Evolutionary conservation across 2,888 invertebrate genomes (phyloP).

Genomic region (Empis stercorea): DNA sequence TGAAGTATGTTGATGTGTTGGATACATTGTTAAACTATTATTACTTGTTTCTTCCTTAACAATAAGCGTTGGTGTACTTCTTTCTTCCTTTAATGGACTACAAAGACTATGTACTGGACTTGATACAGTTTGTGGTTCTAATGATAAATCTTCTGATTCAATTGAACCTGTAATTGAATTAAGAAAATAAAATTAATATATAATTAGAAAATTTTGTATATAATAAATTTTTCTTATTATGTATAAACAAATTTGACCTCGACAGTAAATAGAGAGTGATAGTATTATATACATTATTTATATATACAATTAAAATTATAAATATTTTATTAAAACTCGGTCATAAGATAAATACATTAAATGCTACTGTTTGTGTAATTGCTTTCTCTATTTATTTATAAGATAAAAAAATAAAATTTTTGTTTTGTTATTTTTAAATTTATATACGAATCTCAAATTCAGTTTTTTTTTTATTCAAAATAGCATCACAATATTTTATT

Average conservation of each 20-base stretch:
- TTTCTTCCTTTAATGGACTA: constrained; percentile 51
- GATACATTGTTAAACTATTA: constrained; percentile 44
- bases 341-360: not conserved
- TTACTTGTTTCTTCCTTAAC: constrained; percentile 64
- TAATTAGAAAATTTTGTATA: not conserved
- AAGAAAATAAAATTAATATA: constrained; percentile 11
- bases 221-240: too few relatives aligned
- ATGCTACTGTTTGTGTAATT: too few relatives aligned
- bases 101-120: constrained; percentile 39
- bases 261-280: too few relatives aligned
- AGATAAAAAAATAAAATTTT: too few relatives aligned
- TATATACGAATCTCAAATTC: too few relatives aligned
- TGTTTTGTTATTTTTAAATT: too few relatives aligned
- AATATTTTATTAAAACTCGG: not conserved
- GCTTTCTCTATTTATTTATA: too few relatives aligned
- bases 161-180: constrained; percentile 54
- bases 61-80: constrained; percentile 49
- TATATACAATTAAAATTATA: too few relatives aligned
- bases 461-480: too few relatives aligned
- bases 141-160: constrained; percentile 64
- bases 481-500: too few relatives aligned
- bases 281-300: too few relatives aligned
- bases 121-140: constrained; percentile 42
- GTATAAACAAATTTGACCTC: too few relatives aligned
- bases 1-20: constrained; percentile 20